Percentiles rank a stretch among this genome's conserved stretches.
Evolutionary conservation across 2,888 invertebrate species (phyloP).

Genomic region (Aspidiotus rigidus): DNA sequence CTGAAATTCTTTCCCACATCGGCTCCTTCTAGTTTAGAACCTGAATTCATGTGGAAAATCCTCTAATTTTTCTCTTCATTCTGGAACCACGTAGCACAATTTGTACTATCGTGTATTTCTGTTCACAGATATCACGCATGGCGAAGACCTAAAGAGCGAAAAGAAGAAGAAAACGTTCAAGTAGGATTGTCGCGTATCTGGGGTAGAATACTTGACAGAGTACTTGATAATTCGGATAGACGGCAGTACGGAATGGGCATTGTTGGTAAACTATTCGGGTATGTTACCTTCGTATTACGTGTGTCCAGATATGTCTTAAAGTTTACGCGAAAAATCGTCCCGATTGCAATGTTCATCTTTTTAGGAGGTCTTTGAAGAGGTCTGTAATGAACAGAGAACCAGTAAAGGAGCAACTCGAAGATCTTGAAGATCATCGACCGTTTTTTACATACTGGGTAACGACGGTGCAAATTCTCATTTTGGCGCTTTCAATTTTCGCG

Average conservation of each 20-base stretch:
- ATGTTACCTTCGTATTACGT: slow-evolving; percentile 39
- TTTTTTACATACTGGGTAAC: slow-evolving; percentile 99
- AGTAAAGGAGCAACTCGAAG: slow-evolving; percentile 69
- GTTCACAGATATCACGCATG: slow-evolving; percentile 34
- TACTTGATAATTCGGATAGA: slow-evolving; percentile 81
- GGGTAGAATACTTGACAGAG: slow-evolving; percentile 69
- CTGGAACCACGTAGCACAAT: background rate
- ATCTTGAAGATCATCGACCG: slow-evolving; percentile 88
- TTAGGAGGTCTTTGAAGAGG: slow-evolving; percentile 58
- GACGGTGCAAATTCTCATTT: slow-evolving; percentile 84
- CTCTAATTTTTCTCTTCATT: too few species aligned
- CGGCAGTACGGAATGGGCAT: slow-evolving; percentile 76
- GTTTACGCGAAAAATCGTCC: background rate
- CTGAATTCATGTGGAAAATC: background rate
- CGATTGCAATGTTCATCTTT: too few species aligned
- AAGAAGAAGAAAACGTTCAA: slow-evolving; percentile 36
- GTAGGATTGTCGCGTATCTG: slow-evolving; percentile 61
- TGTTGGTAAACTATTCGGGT: slow-evolving; percentile 68
- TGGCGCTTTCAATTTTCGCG: slow-evolving; percentile 77
- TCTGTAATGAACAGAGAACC: slow-evolving; percentile 58
- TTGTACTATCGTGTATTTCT: background rate
- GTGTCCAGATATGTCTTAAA: background rate
- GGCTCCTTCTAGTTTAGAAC: too few species aligned
- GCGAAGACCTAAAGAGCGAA: slow-evolving; percentile 33
- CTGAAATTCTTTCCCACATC: background rate